Percentiles rank a stretch among this genome's conserved stretches.
Conservation (phyloP, 2,797 vertebrate genomes). For the Channa striata region DNA sequence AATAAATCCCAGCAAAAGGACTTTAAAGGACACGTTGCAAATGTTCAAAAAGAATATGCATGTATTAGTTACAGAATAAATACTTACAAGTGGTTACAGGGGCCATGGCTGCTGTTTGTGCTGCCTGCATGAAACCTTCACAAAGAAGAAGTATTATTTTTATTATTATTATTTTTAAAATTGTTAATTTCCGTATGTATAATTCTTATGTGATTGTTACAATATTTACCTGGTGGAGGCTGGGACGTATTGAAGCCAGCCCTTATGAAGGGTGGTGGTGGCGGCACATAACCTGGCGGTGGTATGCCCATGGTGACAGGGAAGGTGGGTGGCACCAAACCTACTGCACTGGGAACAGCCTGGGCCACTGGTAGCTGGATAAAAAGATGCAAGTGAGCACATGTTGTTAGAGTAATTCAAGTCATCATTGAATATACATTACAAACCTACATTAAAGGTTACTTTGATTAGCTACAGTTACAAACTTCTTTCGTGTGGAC, state of each 20-base stretch:
- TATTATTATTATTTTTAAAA: constrained; percentile 1
- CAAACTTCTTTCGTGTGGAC: background rate
- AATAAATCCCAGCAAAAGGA: background rate
- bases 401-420: background rate
- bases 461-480: background rate
- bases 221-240: constrained; percentile 92
- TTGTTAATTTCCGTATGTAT: background rate
- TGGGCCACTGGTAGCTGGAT: constrained; percentile 93
- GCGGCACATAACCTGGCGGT: constrained; percentile 94
- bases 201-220: background rate
- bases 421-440: too few species aligned
- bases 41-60: background rate
- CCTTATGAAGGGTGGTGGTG: constrained; percentile 94
- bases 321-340: constrained; percentile 93
- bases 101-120: constrained; percentile 85
- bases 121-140: constrained; percentile 93
- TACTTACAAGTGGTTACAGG: constrained; percentile 81
- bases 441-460: background rate
- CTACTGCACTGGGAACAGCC: constrained; percentile 91
- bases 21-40: background rate
- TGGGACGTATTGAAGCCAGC: constrained; percentile 95
- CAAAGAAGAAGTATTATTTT: background rate
- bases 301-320: constrained; percentile 96
- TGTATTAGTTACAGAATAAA: constrained; percentile 4
- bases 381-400: background rate